phyloP scores from a whole-genome alignment of 2,888 invertebrate genomes.

The Drosophila suboccidentalis region DNA sequence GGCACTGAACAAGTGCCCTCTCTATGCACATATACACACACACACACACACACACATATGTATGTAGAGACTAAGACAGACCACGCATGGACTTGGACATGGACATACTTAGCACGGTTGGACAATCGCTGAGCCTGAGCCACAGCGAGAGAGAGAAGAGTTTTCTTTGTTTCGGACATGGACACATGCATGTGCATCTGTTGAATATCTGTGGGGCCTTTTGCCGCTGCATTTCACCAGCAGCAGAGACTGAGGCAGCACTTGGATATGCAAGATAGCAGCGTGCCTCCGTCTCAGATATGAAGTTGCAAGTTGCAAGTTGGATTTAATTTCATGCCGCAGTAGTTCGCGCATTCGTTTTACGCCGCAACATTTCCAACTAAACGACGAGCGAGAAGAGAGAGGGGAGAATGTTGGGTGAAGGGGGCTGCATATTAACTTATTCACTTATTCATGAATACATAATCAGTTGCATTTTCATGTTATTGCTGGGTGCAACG shows the following conservation, averaged over 20 bases:
- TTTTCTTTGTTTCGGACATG: slow-evolving; percentile 79
- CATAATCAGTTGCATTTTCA: slow-evolving; percentile 64
- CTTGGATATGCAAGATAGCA: slow-evolving; percentile 80
- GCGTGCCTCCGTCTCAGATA: slow-evolving; percentile 28
- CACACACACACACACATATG: slow-evolving; percentile 1
- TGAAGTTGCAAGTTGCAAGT: slow-evolving; percentile 52
- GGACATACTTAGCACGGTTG: slow-evolving; percentile 77
- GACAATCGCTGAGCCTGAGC: slow-evolving; percentile 65
- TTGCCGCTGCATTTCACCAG: slow-evolving; percentile 66
- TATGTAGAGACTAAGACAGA: slow-evolving; percentile 6
- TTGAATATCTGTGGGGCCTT: slow-evolving; percentile 59
- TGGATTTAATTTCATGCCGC: slow-evolving; percentile 84
- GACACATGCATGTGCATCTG: slow-evolving; percentile 76
- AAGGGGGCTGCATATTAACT: slow-evolving; percentile 25
- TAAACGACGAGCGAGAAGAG: slow-evolving; percentile 44
- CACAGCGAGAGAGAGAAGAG: slow-evolving; percentile 56
- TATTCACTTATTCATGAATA: slow-evolving; percentile 75
- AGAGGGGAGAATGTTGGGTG: neutral
- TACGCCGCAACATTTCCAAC: slow-evolving; percentile 70
- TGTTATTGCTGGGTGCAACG: slow-evolving; percentile 30
- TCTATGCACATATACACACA: slow-evolving; percentile 62
- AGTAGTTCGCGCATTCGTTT: slow-evolving; percentile 81
- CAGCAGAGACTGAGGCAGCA: slow-evolving; percentile 13
- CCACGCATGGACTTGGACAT: slow-evolving; percentile 38
- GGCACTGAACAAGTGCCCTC: slow-evolving; percentile 81